Evolutionary conservation across 2,888 invertebrate genomes (phyloP).

Genomic region (Trimorus sp.): DNA sequence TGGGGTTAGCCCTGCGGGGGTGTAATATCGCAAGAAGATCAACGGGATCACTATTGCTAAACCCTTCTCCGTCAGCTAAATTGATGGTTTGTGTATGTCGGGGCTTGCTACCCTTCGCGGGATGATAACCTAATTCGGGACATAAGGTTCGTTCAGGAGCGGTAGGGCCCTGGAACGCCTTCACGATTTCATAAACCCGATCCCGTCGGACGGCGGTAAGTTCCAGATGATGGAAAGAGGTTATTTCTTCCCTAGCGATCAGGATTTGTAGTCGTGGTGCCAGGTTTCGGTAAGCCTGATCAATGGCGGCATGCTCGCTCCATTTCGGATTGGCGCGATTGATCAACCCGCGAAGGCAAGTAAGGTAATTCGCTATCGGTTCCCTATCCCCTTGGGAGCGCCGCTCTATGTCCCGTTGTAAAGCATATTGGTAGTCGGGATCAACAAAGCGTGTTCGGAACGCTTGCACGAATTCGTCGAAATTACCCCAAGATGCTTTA

Average conservation of each 20-base stretch:
- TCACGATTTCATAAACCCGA: too few species aligned
- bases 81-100: too few species aligned
- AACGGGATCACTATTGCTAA: too few species aligned
- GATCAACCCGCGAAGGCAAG: conserved; percentile 3
- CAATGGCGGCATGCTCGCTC: background rate
- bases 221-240: background rate
- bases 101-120: too few species aligned
- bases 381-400: conserved; percentile 8
- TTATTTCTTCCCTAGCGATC: background rate
- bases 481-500: background rate
- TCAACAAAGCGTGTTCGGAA: background rate
- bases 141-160: too few species aligned
- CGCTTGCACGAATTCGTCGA: conserved; percentile 3
- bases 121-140: too few species aligned
- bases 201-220: too few species aligned
- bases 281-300: conserved; percentile 19
- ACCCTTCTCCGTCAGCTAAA: too few species aligned
- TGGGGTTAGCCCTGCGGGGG: too few species aligned
- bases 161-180: too few species aligned
- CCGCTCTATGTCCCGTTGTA: background rate
- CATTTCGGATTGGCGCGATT: background rate
- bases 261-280: background rate
- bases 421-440: conserved; percentile 10
- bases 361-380: background rate
- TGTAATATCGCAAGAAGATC: too few species aligned